Percentiles rank a stretch among this genome's conserved stretches.
phyloP scores from a whole-genome alignment of 2,113 vertebrate genomes.

The Prionailurus viverrinus region DNA sequence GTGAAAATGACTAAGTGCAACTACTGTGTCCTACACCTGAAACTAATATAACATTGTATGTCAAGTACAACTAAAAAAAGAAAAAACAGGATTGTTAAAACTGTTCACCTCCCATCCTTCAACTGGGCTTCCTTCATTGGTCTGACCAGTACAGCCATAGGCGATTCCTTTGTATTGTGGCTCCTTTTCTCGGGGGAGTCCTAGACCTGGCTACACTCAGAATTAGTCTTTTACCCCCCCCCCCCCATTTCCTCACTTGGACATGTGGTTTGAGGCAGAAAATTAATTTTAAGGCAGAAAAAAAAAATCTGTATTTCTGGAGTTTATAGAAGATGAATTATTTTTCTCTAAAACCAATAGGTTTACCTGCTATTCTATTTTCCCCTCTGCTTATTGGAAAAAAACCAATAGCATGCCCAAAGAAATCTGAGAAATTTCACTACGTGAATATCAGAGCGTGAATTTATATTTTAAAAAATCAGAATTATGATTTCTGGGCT shows the following conservation, averaged over 20 bases:
- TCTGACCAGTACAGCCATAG: accelerated
- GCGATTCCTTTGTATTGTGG: not conserved
- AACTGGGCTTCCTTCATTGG: not conserved
- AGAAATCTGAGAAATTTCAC: constrained; percentile 11
- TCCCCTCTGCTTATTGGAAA: not conserved
- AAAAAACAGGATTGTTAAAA: not conserved
- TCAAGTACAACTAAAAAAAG: not conserved
- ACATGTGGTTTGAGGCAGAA: not conserved
- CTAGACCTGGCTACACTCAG: not conserved
- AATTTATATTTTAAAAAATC: not conserved
- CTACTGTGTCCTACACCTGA: not conserved
- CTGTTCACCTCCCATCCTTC: not conserved
- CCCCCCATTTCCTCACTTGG: not conserved
- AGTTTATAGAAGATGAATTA: not conserved
- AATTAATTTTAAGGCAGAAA: not conserved
- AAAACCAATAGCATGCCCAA: not conserved
- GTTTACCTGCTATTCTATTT: not conserved
- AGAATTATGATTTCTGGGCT: not conserved
- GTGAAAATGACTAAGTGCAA: not conserved
- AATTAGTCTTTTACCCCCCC: not conserved
- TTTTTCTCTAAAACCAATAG: not conserved
- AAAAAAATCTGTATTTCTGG: not conserved
- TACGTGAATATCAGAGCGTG: not conserved
- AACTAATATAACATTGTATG: not conserved
- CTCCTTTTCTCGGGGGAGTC: not conserved